Conservation (phyloP, 1,140 invertebrate species). For the Caerostris extrusa region DNA sequence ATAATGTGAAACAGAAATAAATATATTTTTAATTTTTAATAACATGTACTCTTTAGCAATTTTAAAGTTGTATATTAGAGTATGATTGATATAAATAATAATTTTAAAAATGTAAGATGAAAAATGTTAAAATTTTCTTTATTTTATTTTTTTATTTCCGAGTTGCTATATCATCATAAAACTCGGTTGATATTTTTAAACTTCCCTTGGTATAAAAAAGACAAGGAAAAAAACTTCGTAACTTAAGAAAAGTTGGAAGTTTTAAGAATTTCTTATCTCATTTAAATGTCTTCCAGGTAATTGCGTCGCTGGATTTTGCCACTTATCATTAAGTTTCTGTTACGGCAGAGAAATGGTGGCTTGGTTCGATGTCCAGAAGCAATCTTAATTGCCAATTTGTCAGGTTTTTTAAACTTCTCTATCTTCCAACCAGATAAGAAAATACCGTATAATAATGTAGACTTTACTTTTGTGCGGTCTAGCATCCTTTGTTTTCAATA, state of each 20-base stretch:
- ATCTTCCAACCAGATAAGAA: neutral
- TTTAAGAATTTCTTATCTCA: neutral
- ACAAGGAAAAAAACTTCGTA: too few relatives aligned
- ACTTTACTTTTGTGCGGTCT: neutral
- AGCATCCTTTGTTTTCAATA: neutral
- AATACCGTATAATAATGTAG: neutral
- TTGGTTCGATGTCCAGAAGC: neutral
- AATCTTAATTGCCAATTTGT: slow-evolving; percentile 11
- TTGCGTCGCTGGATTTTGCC: neutral
- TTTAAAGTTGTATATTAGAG: too few relatives aligned
- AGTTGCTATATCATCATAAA: too few relatives aligned
- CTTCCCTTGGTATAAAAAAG: too few relatives aligned
- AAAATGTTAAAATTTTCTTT: too few relatives aligned
- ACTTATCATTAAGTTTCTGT: neutral
- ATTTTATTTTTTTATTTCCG: too few relatives aligned
- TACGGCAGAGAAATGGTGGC: neutral
- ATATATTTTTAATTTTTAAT: too few relatives aligned
- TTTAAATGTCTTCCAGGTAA: neutral
- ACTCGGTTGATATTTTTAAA: too few relatives aligned
- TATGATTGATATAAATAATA: too few relatives aligned
- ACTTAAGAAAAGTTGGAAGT: neutral
- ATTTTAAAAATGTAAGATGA: too few relatives aligned
- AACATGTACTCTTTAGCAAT: too few relatives aligned
- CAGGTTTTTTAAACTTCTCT: neutral
- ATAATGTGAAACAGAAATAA: too few relatives aligned